These are phyloP conservation scores for Eurois occulta DNA, from an alignment of 2,888 invertebrate species.

Conservation along the genomic window DNA sequence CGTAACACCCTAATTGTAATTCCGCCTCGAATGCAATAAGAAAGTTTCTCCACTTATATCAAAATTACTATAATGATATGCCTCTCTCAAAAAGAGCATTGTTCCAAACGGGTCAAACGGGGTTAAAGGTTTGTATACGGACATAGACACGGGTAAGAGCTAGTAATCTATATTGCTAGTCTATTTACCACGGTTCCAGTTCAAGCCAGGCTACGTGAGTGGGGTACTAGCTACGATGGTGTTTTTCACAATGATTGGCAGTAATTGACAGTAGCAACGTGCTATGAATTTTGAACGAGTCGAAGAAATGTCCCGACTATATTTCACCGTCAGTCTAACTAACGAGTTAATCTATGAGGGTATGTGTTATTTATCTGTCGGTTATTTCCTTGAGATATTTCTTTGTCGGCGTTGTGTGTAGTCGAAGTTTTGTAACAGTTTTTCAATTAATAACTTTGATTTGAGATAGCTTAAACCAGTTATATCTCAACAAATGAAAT, in stretches of 20 bases:
- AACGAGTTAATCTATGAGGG: conserved; percentile 55
- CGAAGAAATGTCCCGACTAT: conserved; percentile 44
- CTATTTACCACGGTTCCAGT: conserved; percentile 46
- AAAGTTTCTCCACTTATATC: no score
- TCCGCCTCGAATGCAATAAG: no score
- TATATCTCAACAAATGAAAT: background rate
- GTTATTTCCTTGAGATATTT: conserved; percentile 27
- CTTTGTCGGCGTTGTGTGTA: conserved; percentile 14
- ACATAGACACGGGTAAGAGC: background rate
- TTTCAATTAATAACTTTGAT: conserved; percentile 6
- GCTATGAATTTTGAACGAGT: conserved; percentile 58
- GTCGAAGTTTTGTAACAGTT: conserved; percentile 13
- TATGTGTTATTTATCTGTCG: conserved; percentile 43
- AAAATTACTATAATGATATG: no score
- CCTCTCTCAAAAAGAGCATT: background rate
- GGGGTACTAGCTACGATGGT: conserved; percentile 43
- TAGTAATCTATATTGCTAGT: background rate
- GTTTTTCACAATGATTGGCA: conserved; percentile 68
- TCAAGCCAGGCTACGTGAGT: conserved; percentile 57
- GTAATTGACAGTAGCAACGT: conserved; percentile 64
- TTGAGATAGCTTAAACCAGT: background rate
- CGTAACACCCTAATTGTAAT: no score
- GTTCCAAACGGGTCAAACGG: background rate
- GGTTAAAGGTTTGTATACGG: background rate
- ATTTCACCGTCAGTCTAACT: conserved; percentile 55